Base-by-base conservation (phyloP, 1,140 invertebrate genomes). In the Euura saliciscinereae region DNA sequence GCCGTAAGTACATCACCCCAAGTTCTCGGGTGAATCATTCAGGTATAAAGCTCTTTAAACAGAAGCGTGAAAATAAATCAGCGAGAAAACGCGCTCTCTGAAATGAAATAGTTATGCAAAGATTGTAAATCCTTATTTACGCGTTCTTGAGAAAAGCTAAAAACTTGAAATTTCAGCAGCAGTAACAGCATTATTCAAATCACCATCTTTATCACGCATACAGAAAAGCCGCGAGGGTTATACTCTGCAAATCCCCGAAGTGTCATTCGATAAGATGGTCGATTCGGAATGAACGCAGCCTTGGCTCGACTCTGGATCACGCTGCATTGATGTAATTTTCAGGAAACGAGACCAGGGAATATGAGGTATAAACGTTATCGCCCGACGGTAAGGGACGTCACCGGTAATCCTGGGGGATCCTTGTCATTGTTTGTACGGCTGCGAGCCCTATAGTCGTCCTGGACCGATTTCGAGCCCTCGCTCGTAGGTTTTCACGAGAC, bases 81-180 rank as follows among this genome's bases (percentile, higher is more conserved):
- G 10, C 13, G 10, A n/a, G 51, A 59, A 59, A 59, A 59, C 13
- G 13, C 28, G 28, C 51, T 59, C 51, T 59, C 51, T 8, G 51
- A 59, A 59, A 59, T n/a, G 51, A 59, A n/a, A 59, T 59, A 59
- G 51, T 59, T 59, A 59, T 59, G 51, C 51, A 59, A n/a, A 59
- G 51, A 59, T 59, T 59, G 51, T 59, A 8, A 59, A 59, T 59
- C 51, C 51, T 59, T 6, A 59, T 59, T 59, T 59, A 59, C 51
- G 28, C 28, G 51, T 59, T 59, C 51, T 59, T 59, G 51, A n/a
- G 51, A 59, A 6, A 59, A 59, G 51, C 51, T 59, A 59, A 59
- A 59, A 59, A 59, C 8, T 59, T 59, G 51, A 59, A 28, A 59
- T 59, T 59, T 59, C 51, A 59, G 51, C 51, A 28, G 28, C 8